Base-by-base conservation (phyloP, 2,113 vertebrate species). In the Amphiprion ocellaris region DNA sequence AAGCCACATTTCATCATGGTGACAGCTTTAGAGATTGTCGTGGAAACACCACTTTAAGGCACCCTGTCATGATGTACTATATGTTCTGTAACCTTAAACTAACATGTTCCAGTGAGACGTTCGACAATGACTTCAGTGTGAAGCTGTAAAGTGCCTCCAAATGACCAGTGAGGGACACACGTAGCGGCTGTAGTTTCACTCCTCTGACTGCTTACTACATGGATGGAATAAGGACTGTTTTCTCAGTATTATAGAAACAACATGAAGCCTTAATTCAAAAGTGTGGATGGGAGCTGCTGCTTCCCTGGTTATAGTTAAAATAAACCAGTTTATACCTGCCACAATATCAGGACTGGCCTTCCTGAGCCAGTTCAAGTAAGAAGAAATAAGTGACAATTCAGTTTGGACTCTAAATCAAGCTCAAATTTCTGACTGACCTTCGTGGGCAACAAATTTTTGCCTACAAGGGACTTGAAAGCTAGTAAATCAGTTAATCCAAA, bases 61-160 rank as follows among this genome's bases (percentile, higher is more conserved):
- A 58, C 23, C 0, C 33, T 64, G 54, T 65, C 10, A 4, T 53
- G 23, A 65, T 64, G 24, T 26, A 10, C 50, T 72, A 28, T 76
- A 56, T 82, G 70, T 77, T 71, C 63, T 81, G 65, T 72, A 81
- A 84, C 47, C 62, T 82, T 33, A 60, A 86, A 66, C 73, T 21
- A 61, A 70, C 63, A 69, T 66, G 78, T 76, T 86, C 80, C 75
- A 67, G 47, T 0, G 4, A 80, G 64, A 77, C 15, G 1, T 53
- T 71, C 9, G 16, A 59, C 67, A 78, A 77, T 70, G 71, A 70
- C 65, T 75, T 82, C 26, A 82, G 74, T 64, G 66, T 85, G 71
- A 84, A 74, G 82, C 70, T 84, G 84, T 84, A 85, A 92, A 87
- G 72, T 80, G 21, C 39, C 77, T 78, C 59, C 46, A 37, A 90